A percentile compares a stretch with the other conserved stretches of the same genome.
Evolutionary conservation across 2,113 vertebrate species (phyloP).

Genomic region (Heloderma charlesbogerti): DNA sequence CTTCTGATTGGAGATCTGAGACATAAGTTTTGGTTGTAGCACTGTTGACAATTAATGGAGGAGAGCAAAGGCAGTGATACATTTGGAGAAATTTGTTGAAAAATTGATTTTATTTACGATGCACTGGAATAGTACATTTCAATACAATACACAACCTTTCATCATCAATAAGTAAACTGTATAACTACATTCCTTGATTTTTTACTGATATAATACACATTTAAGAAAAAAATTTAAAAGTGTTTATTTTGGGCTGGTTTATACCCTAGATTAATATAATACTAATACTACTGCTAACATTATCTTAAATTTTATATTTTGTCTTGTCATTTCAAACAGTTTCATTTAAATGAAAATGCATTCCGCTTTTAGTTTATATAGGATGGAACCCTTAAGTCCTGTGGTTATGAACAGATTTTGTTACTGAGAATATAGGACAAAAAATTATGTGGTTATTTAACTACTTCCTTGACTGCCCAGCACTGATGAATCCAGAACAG

Average conservation of each 20-base stretch:
- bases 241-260: neutral
- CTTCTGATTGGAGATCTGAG: neutral
- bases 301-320: neutral
- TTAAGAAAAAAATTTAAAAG: neutral
- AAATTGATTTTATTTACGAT: neutral
- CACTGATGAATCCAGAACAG: constrained; percentile 14
- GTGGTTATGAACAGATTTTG: neutral
- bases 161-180: neutral
- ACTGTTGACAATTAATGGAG: neutral
- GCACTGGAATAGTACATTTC: neutral
- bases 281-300: neutral
- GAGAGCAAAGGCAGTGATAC: neutral
- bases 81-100: neutral
- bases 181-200: neutral
- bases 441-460: constrained; percentile 15
- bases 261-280: neutral
- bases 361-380: constrained; percentile 16
- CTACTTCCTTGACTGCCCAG: constrained; percentile 18
- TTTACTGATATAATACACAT: neutral
- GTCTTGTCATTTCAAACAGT: constrained; percentile 9
- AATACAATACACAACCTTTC: neutral
- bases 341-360: neutral
- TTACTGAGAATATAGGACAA: constrained; percentile 2
- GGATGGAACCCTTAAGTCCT: constrained; percentile 7
- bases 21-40: neutral